Base-by-base conservation (phyloP, 2,113 vertebrate genomes). In the Tretioscincus oriximinensis region DNA sequence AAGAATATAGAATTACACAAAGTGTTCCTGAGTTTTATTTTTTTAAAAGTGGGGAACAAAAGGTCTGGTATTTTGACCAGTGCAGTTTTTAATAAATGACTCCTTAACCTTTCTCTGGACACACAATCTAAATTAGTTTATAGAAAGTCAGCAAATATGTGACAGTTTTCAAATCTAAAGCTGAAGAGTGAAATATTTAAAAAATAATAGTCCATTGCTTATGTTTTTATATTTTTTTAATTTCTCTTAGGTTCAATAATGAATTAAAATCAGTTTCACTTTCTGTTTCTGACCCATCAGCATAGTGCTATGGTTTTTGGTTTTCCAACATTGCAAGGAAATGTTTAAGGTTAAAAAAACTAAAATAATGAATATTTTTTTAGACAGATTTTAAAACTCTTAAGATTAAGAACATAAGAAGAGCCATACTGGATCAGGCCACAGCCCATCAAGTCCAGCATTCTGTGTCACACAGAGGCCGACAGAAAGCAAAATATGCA, bases 301-400 rank as follows among this genome's bases (percentile, higher is more conserved):
- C 71, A 86, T 21, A 88, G 83, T 0, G 0, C 18, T 71, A 29
- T 41, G 71, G 24, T 2, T 3, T n/a, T 51, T 86, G 29, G 66
- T 29, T 66, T 85, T 81, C 73, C 77, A 86, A 1, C 49, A 83
- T 28, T 85, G 64, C 65, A 83, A 87, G 75, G 70, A 79, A 89
- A 76, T 54, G n/a, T 31, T 77, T 68, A 69, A 61, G 45, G 49
- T 63, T 51, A 49, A 65, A 74, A 35, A 16, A 66, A 60, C 21
- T 28, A 68, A 66, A 64, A 71, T 11, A 29, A 21, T 16, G 7
- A n/a, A 66, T 11, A 54, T 47, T n/a, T 16, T 35, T 72, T 70
- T 11, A 71, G 26, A 51, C 41, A 29, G n/a, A 21, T 72, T 64
- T 9, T 61, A 76, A 49, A 77, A 71, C 20, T 35, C 58, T 41